Conservation (phyloP, 1,140 invertebrate species). For the Pogonus chalceus region DNA sequence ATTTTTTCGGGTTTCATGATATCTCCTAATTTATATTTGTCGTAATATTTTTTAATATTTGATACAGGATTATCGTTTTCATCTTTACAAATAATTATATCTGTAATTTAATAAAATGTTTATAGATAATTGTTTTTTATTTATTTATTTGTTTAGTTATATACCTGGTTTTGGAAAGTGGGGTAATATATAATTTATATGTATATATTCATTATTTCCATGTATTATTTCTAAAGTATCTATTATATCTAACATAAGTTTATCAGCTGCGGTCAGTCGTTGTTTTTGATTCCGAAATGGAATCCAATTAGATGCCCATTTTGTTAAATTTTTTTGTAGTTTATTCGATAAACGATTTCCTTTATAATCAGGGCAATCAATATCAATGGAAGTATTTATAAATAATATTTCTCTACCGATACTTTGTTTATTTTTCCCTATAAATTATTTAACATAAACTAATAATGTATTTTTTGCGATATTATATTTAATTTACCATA, state of each 20-base stretch:
- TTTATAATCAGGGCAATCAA: conserved; percentile 47
- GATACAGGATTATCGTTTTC: conserved; percentile 30
- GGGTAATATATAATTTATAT: conserved; percentile 42
- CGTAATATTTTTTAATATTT: conserved; percentile 32
- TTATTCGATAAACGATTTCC: conserved; percentile 38
- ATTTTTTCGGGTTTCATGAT: conserved; percentile 37
- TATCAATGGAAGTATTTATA: conserved; percentile 41
- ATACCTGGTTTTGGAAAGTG: conserved; percentile 41
- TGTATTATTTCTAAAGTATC: conserved; percentile 28
- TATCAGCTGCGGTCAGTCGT: conserved; percentile 33
- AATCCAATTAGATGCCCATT: conserved; percentile 36
- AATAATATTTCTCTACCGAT: conserved; percentile 40
- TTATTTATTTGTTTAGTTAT: conserved; percentile 4
- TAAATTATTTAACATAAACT: not conserved
- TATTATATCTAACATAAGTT: conserved; percentile 37
- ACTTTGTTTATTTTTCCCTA: conserved; percentile 1
- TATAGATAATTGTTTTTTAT: conserved; percentile 8
- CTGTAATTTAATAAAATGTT: conserved; percentile 27
- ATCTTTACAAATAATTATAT: conserved; percentile 45
- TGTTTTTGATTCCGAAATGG: conserved; percentile 34
- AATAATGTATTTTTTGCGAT: not conserved
- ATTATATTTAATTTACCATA: conserved; percentile 29
- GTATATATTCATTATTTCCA: conserved; percentile 33
- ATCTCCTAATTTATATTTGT: conserved; percentile 29
- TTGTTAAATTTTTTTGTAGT: conserved; percentile 32